Conservation (phyloP, 2,797 vertebrate species). For the Urosaurus nigricauda region DNA sequence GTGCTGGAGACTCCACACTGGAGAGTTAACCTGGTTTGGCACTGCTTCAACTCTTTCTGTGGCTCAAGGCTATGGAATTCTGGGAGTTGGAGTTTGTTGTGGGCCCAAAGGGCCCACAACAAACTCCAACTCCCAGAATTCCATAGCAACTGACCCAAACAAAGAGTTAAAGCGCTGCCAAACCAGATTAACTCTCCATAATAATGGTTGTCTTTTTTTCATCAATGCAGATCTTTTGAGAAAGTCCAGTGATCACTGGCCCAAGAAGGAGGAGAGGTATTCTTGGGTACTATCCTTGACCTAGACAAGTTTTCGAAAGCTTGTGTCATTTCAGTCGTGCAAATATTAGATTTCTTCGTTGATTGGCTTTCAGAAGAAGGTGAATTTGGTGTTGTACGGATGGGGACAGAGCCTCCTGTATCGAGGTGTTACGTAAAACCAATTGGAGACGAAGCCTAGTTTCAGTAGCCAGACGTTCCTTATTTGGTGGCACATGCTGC, state of each 20-base stretch:
- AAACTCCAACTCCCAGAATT: no score
- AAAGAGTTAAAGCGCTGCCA: neutral
- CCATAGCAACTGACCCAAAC: no score
- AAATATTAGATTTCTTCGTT: no score
- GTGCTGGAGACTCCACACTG: no score
- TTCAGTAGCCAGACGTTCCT: neutral
- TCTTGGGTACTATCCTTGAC: neutral
- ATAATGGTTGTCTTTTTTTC: neutral
- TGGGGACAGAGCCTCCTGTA: neutral
- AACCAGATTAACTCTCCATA: conserved; percentile 63
- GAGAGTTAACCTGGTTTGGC: no score
- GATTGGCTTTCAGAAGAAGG: neutral
- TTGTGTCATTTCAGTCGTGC: neutral
- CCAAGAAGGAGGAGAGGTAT: neutral
- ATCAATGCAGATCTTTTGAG: neutral
- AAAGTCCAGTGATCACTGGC: neutral
- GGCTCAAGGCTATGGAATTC: no score
- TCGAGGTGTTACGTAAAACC: conserved; percentile 17
- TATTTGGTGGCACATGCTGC: neutral
- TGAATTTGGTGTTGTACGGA: neutral
- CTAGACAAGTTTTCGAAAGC: neutral
- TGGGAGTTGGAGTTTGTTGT: no score
- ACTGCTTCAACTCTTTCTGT: no score
- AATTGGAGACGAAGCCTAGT: neutral
- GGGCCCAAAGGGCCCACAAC: no score